Conservation (phyloP, 1,140 invertebrate species). For the Aphaenogaster ashmeadi region DNA sequence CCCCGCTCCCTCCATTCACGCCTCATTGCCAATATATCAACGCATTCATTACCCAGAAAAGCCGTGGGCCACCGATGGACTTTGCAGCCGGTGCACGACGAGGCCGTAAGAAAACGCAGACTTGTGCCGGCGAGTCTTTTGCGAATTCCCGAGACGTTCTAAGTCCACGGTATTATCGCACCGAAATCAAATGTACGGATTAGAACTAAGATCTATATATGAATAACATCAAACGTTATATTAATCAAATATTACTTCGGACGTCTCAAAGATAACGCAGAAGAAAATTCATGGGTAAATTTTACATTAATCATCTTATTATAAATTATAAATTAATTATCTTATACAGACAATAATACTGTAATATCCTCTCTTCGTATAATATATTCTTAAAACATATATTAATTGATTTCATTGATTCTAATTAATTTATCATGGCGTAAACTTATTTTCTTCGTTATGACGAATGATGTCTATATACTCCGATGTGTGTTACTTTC, state of each 20-base stretch:
- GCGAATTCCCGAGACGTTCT: slow-evolving; percentile 57
- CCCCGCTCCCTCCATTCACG: slow-evolving; percentile 44
- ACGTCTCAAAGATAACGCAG: not conserved
- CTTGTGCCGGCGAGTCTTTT: slow-evolving; percentile 60
- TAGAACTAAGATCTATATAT: too few relatives aligned
- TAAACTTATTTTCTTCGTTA: not conserved
- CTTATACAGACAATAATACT: not conserved
- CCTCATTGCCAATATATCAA: slow-evolving; percentile 48
- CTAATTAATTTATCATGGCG: not conserved
- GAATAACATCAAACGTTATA: not conserved
- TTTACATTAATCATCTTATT: not conserved
- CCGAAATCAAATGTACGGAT: not conserved
- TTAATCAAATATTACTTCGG: not conserved
- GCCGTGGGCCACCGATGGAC: slow-evolving; percentile 26
- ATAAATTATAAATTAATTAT: too few relatives aligned
- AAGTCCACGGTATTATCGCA: not conserved
- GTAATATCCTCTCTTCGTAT: not conserved
- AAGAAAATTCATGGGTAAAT: not conserved
- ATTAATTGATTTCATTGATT: not conserved
- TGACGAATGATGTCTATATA: not conserved
- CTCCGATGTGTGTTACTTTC: not conserved
- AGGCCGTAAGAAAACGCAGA: slow-evolving; percentile 54
- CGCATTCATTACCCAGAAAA: slow-evolving; percentile 29
- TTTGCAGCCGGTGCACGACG: slow-evolving; percentile 58
- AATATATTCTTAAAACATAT: not conserved